Conservation (phyloP, 2,888 invertebrate genomes). For the Deroplatys truncata region DNA sequence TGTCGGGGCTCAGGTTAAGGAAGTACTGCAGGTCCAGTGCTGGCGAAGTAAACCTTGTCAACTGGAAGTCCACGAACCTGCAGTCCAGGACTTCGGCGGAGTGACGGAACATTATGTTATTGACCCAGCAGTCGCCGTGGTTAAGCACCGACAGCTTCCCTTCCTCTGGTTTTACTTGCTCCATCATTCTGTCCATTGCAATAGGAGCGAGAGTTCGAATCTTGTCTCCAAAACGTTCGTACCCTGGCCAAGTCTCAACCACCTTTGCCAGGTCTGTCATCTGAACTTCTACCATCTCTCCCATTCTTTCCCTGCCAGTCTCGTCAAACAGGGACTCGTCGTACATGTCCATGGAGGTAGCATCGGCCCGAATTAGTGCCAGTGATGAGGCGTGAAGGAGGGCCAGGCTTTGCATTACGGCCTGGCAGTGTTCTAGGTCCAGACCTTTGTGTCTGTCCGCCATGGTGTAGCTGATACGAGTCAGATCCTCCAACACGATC, state of each 20-base stretch:
- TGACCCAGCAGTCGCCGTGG: slow-evolving; percentile 30
- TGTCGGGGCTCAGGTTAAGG: slow-evolving; percentile 20
- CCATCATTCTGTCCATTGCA: background rate
- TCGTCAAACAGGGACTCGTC: slow-evolving; percentile 5
- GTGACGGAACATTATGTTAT: slow-evolving; percentile 29
- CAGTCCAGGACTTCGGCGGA: slow-evolving; percentile 8
- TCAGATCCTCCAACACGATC: slow-evolving; percentile 23
- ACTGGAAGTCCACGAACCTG: slow-evolving; percentile 30
- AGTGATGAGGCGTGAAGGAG: slow-evolving; percentile 16
- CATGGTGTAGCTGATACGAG: slow-evolving; percentile 6
- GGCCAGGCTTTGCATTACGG: slow-evolving; percentile 10
- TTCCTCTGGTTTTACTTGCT: background rate
- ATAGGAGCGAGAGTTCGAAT: background rate
- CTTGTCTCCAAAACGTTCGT: slow-evolving; percentile 16
- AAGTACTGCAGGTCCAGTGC: slow-evolving; percentile 30
- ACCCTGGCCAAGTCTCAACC: slow-evolving; percentile 16
- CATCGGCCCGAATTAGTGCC: background rate
- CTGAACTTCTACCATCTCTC: background rate
- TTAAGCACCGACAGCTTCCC: slow-evolving; percentile 20
- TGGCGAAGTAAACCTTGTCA: slow-evolving; percentile 26
- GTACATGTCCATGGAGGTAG: background rate
- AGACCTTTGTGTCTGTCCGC: slow-evolving; percentile 8
- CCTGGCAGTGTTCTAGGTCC: slow-evolving; percentile 11
- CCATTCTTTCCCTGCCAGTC: background rate
- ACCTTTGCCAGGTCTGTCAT: slow-evolving; percentile 3